Evolutionary conservation across 2,888 invertebrate genomes (phyloP).

Genomic region (Leucophora obtusa): DNA sequence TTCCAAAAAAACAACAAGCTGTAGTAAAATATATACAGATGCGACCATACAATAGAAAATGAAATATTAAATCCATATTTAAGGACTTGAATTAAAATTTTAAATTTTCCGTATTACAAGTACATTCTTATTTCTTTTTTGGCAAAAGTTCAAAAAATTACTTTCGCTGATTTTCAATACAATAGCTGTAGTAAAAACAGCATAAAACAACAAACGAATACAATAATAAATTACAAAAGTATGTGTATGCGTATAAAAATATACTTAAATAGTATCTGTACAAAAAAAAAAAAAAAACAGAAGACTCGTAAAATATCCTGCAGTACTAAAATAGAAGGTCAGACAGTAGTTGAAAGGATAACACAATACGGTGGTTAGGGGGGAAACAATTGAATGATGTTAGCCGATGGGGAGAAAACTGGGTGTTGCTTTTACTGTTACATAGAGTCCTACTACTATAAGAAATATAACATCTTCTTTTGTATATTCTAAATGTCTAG

Average conservation of each 20-base stretch:
- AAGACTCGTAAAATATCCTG: not conserved
- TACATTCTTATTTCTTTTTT: not conserved
- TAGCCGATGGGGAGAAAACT: not conserved
- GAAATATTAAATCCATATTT: not conserved
- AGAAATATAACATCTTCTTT: conserved; percentile 13
- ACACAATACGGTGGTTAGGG: not conserved
- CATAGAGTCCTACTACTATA: not conserved
- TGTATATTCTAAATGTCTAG: conserved; percentile 29
- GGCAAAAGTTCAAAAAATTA: conserved; percentile 30
- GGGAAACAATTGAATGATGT: not conserved
- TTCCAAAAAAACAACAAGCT: not conserved
- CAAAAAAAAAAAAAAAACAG: not conserved
- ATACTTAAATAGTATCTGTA: not conserved
- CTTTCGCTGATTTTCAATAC: conserved; percentile 26
- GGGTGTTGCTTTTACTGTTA: not conserved
- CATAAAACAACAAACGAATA: not conserved
- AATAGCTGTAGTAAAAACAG: not conserved
- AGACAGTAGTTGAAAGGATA: conserved; percentile 21
- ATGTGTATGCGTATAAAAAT: conserved; percentile 17
- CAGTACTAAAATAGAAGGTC: conserved; percentile 24
- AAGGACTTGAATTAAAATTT: not conserved
- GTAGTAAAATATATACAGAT: conserved; percentile 14
- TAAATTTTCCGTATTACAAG: too few species aligned
- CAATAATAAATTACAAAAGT: conserved; percentile 21
- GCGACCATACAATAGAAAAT: conserved; percentile 6